Conservation (phyloP, 2,113 vertebrate genomes). For the Cardinalis cardinalis region DNA sequence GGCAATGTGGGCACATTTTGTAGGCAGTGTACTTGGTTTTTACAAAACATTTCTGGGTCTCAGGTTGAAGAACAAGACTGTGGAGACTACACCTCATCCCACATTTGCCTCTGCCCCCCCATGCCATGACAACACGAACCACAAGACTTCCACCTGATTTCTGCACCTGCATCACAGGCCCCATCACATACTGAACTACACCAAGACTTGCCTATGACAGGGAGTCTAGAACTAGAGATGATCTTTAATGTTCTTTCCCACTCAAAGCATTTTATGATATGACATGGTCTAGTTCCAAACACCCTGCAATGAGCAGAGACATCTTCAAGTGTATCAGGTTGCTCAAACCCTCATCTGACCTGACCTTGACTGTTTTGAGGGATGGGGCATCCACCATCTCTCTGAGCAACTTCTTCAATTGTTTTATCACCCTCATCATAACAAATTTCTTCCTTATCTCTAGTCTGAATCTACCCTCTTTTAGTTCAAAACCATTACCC, state of each 20-base stretch:
- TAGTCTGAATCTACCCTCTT: neutral
- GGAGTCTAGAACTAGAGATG: neutral
- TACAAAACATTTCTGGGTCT: neutral
- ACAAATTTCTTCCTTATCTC: neutral
- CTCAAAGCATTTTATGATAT: neutral
- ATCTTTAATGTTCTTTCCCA: neutral
- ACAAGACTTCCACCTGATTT: neutral
- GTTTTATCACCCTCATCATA: neutral
- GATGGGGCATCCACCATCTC: neutral
- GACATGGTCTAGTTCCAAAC: neutral
- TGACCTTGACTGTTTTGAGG: neutral
- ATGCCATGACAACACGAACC: neutral
- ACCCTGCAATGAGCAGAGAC: neutral
- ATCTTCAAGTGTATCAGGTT: neutral
- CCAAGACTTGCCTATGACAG: neutral
- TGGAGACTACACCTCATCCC: neutral
- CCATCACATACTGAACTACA: neutral
- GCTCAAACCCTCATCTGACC: neutral
- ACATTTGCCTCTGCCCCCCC: rapidly evolving
- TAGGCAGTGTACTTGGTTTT: neutral
- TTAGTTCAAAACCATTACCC: neutral
- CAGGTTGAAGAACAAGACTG: neutral
- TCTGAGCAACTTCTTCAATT: neutral
- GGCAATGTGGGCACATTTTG: neutral
- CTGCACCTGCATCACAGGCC: neutral